Conservation (phyloP, 2,888 invertebrate genomes). For the Hyposoter didymator region DNA sequence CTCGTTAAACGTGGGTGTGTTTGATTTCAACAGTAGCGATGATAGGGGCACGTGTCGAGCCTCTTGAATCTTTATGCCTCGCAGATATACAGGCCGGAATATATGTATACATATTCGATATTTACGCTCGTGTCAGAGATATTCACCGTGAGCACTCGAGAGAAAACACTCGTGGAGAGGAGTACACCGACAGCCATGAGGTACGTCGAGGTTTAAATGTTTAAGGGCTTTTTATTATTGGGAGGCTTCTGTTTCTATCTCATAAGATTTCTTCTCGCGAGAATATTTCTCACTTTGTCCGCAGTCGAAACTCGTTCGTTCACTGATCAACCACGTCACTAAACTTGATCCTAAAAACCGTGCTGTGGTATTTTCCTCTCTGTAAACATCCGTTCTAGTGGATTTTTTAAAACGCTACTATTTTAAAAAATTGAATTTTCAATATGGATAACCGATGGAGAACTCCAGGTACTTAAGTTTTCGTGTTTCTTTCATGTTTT, state of each 20-base stretch:
- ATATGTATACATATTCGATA: constrained; percentile 4
- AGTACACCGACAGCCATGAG: constrained; percentile 58
- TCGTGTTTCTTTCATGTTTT: neutral
- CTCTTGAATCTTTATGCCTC: constrained; percentile 47
- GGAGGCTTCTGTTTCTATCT: constrained; percentile 55
- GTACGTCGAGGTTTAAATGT: constrained; percentile 50
- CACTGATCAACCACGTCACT: constrained; percentile 49
- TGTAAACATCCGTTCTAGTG: constrained; percentile 22
- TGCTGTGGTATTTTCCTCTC: neutral
- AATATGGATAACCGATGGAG: constrained; percentile 70
- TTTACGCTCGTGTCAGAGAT: constrained; percentile 39
- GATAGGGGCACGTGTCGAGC: constrained; percentile 59
- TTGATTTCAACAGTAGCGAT: constrained; percentile 46
- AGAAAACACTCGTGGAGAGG: constrained; percentile 45
- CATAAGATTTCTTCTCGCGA: constrained; percentile 19
- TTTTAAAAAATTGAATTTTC: neutral
- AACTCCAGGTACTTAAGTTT: constrained; percentile 60
- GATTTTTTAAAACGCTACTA: neutral
- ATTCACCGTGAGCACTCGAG: constrained; percentile 56
- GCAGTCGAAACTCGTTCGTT: constrained; percentile 62
- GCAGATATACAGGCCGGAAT: constrained; percentile 30
- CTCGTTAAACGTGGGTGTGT: constrained; percentile 41
- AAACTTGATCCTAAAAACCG: constrained; percentile 1
- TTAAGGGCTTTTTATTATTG: constrained; percentile 63
- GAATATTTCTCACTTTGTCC: constrained; percentile 26